phyloP scores from a whole-genome alignment of 2,113 vertebrate genomes.

The Laticauda laticaudata region DNA sequence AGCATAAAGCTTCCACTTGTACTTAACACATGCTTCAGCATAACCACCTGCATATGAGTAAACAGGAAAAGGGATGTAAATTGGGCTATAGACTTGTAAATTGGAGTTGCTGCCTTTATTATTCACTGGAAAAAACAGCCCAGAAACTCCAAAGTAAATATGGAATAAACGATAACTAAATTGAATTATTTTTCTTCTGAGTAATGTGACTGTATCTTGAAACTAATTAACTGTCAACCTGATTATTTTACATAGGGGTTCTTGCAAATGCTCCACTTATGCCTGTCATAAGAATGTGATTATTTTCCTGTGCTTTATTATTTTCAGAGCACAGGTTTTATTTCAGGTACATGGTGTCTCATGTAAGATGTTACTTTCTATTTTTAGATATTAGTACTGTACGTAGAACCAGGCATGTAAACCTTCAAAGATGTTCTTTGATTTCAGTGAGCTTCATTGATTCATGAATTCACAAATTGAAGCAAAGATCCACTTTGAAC shows the following conservation, averaged over 20 bases:
- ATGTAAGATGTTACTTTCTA: background rate
- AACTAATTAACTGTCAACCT: background rate
- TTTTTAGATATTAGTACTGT: background rate
- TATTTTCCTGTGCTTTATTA: background rate
- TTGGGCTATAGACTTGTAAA: conserved; percentile 1
- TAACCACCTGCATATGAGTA: background rate
- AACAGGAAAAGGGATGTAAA: conserved; percentile 17
- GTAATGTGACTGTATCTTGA: background rate
- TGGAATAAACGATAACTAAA: conserved; percentile 32
- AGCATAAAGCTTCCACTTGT: background rate
- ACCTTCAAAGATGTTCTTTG: background rate
- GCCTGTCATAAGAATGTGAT: background rate
- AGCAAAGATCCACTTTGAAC: background rate
- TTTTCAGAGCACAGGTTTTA: background rate
- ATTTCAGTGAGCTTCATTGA: background rate
- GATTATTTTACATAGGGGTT: background rate
- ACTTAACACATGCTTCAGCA: background rate
- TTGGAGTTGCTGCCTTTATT: conserved; percentile 19
- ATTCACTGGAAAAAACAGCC: conserved; percentile 11
- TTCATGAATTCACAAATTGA: background rate
- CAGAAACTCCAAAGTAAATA: conserved; percentile 14
- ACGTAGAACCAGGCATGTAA: background rate
- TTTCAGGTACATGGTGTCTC: background rate
- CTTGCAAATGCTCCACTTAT: background rate
- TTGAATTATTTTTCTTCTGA: conserved; percentile 15